phyloP scores from a whole-genome alignment of 2,113 vertebrate genomes.

The Saguinus imperator region DNA sequence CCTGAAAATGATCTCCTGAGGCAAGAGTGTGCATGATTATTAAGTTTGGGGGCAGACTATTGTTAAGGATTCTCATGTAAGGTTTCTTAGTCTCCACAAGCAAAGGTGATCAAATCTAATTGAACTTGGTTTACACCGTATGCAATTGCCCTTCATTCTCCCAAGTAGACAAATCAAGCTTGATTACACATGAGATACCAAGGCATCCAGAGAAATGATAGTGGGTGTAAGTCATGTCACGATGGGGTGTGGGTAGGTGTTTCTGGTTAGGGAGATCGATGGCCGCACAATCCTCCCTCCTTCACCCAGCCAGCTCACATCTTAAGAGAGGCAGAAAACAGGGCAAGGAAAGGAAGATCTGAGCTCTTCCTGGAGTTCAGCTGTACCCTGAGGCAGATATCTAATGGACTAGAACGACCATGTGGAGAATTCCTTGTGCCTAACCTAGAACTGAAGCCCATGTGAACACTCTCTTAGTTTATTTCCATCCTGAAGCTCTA shows the following conservation, averaged over 20 bases:
- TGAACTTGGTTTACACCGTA: background rate
- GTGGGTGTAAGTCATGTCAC: fast-evolving
- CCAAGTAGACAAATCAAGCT: background rate
- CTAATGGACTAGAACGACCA: background rate
- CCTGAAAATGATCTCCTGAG: background rate
- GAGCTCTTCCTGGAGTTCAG: background rate
- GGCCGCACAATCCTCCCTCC: background rate
- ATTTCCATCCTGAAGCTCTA: background rate
- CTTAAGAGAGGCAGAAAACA: background rate
- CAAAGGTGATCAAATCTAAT: background rate
- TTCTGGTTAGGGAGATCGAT: too few species aligned
- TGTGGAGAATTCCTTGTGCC: background rate
- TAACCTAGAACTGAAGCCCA: background rate
- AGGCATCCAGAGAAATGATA: background rate
- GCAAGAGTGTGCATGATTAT: background rate
- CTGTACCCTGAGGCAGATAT: background rate
- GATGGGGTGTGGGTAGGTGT: fast-evolving
- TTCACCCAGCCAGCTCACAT: background rate
- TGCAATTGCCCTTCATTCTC: background rate
- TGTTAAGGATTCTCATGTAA: background rate
- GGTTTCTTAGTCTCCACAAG: background rate
- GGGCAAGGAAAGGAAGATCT: background rate
- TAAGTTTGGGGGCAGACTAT: background rate
- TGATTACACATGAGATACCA: background rate
- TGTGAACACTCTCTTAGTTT: background rate